Conservation (phyloP, 2,888 invertebrate genomes). For the Drosophila bunnanda region DNA sequence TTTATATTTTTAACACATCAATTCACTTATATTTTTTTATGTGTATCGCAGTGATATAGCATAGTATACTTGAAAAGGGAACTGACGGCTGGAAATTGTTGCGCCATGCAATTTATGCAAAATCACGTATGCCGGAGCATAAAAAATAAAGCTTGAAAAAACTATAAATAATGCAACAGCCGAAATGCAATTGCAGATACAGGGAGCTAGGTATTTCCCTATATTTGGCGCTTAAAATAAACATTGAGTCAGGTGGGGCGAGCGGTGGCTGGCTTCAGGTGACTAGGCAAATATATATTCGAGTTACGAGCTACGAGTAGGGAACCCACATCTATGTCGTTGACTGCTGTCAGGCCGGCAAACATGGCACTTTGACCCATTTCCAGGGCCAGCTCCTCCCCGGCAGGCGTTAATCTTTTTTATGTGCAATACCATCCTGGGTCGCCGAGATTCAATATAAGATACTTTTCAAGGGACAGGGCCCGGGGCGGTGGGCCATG, state of each 20-base stretch:
- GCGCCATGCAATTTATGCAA: slow-evolving; percentile 62
- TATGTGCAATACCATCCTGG: slow-evolving; percentile 52
- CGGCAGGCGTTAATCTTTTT: slow-evolving; percentile 66
- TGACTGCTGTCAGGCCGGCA: slow-evolving; percentile 58
- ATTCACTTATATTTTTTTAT: neutral
- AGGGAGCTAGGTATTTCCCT: slow-evolving; percentile 1
- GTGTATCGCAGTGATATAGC: neutral
- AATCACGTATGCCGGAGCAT: slow-evolving; percentile 67
- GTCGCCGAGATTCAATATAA: slow-evolving; percentile 71
- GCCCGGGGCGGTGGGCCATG: neutral
- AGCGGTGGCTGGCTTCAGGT: neutral
- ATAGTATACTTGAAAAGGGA: neutral
- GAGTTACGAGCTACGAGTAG: slow-evolving; percentile 1
- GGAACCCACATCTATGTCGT: slow-evolving; percentile 50
- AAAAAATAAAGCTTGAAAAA: slow-evolving; percentile 56
- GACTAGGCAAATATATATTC: slow-evolving; percentile 25
- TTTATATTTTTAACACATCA: too few species aligned
- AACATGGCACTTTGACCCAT: slow-evolving; percentile 62
- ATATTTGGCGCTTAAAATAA: slow-evolving; percentile 25
- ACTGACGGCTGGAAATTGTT: slow-evolving; percentile 1
- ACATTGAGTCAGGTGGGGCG: slow-evolving; percentile 4
- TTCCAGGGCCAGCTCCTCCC: slow-evolving; percentile 36
- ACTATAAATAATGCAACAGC: slow-evolving; percentile 68
- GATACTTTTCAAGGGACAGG: slow-evolving; percentile 43
- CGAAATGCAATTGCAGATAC: slow-evolving; percentile 54